A percentile compares a stretch with the other conserved stretches of the same genome.
Evolutionary conservation across 2,113 vertebrate species (phyloP).

Genomic region (Chrysochloris asiatica): DNA sequence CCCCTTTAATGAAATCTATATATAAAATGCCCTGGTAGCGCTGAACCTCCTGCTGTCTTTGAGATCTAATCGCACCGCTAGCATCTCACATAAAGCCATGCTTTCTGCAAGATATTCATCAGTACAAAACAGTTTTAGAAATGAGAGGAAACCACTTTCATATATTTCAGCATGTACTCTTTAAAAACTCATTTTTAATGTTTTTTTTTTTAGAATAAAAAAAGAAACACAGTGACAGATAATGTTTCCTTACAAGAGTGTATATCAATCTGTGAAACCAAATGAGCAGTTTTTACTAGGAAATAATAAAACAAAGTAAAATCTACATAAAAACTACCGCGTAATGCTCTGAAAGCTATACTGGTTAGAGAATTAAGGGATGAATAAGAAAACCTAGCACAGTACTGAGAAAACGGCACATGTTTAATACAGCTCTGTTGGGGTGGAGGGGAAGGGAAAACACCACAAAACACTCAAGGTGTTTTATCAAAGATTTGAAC

Average conservation of each 20-base stretch:
- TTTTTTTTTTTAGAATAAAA: not conserved
- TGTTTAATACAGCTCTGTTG: not conserved
- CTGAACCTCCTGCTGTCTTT: not conserved
- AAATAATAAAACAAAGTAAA: not conserved
- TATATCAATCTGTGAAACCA: not conserved
- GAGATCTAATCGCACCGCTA: not conserved
- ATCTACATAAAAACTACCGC: not conserved
- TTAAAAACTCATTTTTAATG: not conserved
- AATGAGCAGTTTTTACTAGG: not conserved
- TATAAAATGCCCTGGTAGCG: not conserved
- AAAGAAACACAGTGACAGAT: not conserved
- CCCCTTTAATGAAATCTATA: accelerated
- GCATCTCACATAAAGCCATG: accelerated
- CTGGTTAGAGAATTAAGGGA: not conserved
- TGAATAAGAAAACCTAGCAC: too few species aligned
- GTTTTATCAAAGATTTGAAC: not conserved
- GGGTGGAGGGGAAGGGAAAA: not conserved
- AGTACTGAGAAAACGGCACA: accelerated
- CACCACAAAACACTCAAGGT: too few species aligned
- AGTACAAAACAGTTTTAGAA: not conserved
- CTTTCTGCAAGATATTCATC: not conserved
- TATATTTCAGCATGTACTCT: not conserved
- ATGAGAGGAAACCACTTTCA: not conserved
- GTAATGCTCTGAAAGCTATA: accelerated
- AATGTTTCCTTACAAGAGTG: not conserved